These are phyloP conservation scores for Campylorhamphus procurvoides DNA, from an alignment of 2,113 vertebrate genomes.

Conservation along the genomic window DNA sequence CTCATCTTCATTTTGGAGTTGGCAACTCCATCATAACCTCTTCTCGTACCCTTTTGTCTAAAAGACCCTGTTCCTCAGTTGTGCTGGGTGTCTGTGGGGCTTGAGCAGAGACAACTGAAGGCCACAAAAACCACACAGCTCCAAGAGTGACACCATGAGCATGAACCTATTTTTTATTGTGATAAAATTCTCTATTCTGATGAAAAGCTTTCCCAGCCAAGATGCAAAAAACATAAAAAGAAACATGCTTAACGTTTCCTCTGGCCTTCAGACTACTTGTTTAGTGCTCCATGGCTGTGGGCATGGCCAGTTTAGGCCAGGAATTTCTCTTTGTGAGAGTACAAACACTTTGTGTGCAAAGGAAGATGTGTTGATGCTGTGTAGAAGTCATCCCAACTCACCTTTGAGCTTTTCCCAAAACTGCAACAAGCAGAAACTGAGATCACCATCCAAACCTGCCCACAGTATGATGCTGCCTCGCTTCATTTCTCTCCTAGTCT, in stretches of 20 bases:
- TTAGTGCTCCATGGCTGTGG: background rate
- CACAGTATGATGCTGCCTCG: rapidly evolving
- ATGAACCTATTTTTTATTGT: background rate
- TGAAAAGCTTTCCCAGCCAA: background rate
- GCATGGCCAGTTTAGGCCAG: background rate
- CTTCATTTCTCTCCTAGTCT: background rate
- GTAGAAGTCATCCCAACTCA: background rate
- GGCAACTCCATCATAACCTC: background rate
- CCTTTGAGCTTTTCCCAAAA: background rate
- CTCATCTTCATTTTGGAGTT: background rate
- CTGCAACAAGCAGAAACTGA: background rate
- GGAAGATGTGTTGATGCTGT: background rate
- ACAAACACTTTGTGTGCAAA: rapidly evolving
- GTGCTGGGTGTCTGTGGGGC: background rate
- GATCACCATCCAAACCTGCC: background rate
- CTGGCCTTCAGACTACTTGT: background rate
- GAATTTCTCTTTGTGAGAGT: background rate
- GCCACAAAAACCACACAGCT: background rate
- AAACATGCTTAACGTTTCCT: background rate
- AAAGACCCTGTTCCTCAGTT: background rate
- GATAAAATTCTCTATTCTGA: background rate
- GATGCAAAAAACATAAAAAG: background rate
- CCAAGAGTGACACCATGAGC: background rate
- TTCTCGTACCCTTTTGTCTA: background rate
- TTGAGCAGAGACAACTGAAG: background rate